Evolutionary conservation across 2,113 vertebrate species (phyloP).

Genomic region (Grus americana): DNA sequence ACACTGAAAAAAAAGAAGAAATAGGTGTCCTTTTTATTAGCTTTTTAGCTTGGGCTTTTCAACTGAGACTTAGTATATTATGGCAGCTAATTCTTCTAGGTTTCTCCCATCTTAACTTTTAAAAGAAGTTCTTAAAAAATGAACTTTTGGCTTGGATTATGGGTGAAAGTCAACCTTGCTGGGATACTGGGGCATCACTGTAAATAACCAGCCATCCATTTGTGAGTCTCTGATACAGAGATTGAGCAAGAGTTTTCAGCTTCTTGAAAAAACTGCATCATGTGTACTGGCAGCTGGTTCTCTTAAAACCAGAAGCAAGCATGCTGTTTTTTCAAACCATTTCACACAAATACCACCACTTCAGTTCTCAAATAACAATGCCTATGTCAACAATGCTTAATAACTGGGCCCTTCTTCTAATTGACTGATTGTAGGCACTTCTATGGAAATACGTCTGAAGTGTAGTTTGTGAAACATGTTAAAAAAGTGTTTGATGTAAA

Average conservation of each 20-base stretch:
- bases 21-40: neutral
- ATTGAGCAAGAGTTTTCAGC: neutral
- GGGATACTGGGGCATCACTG: neutral
- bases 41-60: neutral
- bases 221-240: neutral
- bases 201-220: neutral
- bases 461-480: conserved; percentile 75
- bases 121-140: neutral
- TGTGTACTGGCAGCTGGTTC: neutral
- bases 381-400: conserved; percentile 26
- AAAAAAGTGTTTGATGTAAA: conserved; percentile 75
- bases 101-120: neutral
- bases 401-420: conserved; percentile 64
- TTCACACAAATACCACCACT: neutral
- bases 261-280: neutral
- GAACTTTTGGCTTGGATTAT: neutral
- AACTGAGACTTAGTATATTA: neutral
- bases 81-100: neutral
- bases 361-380: neutral
- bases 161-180: neutral
- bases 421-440: conserved; percentile 57
- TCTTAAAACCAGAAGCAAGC: neutral
- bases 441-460: conserved; percentile 66
- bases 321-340: neutral
- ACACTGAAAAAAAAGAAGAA: neutral